phyloP scores from a whole-genome alignment of 2,888 invertebrate genomes.

The Eutolmus rufibarbis region DNA sequence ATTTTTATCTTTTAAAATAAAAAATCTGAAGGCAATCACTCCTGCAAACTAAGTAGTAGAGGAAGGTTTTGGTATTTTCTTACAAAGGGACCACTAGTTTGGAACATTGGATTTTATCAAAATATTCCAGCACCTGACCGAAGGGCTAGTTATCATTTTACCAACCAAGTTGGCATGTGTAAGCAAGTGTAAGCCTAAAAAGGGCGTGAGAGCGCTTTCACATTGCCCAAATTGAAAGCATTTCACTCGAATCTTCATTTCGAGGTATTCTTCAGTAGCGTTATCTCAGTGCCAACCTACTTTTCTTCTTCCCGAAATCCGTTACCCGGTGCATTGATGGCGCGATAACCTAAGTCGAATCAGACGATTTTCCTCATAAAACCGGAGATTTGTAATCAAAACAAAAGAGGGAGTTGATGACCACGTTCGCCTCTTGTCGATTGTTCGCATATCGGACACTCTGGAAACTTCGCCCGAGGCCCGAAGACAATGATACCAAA shows the following conservation, averaged over 20 bases:
- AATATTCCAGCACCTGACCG: not conserved
- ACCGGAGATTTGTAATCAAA: not conserved
- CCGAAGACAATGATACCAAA: not conserved
- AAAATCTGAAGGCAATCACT: too few species aligned
- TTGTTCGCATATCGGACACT: not conserved
- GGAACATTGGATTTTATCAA: not conserved
- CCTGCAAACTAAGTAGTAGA: too few species aligned
- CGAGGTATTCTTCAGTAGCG: not conserved
- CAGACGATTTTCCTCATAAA: not conserved
- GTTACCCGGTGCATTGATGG: not conserved
- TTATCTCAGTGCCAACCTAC: not conserved
- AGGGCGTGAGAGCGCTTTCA: not conserved
- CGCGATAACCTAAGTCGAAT: not conserved
- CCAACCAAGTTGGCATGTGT: not conserved
- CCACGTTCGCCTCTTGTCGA: not conserved
- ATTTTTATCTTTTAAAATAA: too few species aligned
- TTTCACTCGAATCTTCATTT: not conserved
- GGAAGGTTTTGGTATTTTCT: too few species aligned
- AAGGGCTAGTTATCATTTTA: not conserved
- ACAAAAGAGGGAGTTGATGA: slow-evolving; percentile 32
- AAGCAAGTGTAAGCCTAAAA: not conserved
- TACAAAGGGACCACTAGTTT: too few species aligned
- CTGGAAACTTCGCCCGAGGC: not conserved
- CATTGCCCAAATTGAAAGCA: not conserved
- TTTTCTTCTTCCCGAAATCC: not conserved